Conservation (phyloP, 2,797 vertebrate genomes). For the Parambassis ranga region DNA sequence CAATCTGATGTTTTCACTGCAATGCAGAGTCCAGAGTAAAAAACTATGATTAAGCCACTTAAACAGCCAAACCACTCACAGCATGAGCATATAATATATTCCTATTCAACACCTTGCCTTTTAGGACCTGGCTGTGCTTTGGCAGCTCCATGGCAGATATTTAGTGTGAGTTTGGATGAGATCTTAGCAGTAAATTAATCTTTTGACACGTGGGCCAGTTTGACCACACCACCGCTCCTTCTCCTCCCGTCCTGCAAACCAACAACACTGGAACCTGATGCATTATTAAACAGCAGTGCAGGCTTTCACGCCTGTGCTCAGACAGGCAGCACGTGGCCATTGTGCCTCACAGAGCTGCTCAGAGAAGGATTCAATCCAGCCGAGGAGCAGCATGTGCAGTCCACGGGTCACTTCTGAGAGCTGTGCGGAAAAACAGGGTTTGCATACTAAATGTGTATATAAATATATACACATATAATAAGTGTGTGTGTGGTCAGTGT, state of each 20-base stretch:
- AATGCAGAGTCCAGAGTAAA: slow-evolving; percentile 62
- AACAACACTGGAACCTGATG: slow-evolving; percentile 49
- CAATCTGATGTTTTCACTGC: slow-evolving; percentile 55
- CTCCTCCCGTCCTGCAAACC: slow-evolving; percentile 4
- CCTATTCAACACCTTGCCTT: slow-evolving; percentile 54
- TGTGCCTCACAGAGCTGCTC: slow-evolving; percentile 12
- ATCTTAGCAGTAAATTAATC: slow-evolving; percentile 33
- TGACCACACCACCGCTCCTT: background rate
- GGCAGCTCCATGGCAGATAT: slow-evolving; percentile 29
- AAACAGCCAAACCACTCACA: slow-evolving; percentile 18
- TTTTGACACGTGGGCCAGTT: slow-evolving; percentile 3
- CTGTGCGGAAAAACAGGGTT: background rate
- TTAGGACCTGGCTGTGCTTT: slow-evolving; percentile 28
- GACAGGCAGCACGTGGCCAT: slow-evolving; percentile 7
- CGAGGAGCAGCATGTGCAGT: background rate
- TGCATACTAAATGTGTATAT: slow-evolving; percentile 4
- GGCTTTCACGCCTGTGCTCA: slow-evolving; percentile 47
- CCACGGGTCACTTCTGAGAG: slow-evolving; percentile 14
- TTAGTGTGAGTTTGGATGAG: slow-evolving; percentile 8
- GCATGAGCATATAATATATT: slow-evolving; percentile 35
- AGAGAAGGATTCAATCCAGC: slow-evolving; percentile 8
- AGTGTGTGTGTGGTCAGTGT: slow-evolving; percentile 1
- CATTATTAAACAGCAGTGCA: slow-evolving; percentile 72
- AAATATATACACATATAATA: background rate
- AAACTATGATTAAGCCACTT: slow-evolving; percentile 47